A percentile compares a stretch with the other conserved stretches of the same genome.
Evolutionary conservation across 1,140 invertebrate genomes (phyloP).

Genomic region (Drosophila parabipectinata): DNA sequence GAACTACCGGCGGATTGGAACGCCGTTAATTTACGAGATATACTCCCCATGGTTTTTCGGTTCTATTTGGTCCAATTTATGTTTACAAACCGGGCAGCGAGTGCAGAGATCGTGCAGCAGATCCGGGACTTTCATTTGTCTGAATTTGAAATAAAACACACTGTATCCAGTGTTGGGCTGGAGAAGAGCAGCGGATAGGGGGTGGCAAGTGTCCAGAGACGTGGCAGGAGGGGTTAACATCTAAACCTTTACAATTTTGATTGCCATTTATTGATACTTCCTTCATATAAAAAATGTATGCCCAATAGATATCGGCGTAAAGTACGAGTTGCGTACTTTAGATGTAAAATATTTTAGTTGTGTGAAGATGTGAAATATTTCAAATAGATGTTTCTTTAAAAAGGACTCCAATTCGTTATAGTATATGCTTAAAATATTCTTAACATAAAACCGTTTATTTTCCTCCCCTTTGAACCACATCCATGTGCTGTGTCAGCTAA

Average conservation of each 20-base stretch:
- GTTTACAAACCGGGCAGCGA: constrained; percentile 58
- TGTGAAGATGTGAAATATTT: no score
- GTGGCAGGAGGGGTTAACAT: neutral
- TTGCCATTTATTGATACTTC: neutral
- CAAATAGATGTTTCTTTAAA: no score
- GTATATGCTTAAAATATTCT: neutral
- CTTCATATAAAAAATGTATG: no score
- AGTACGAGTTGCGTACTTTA: no score
- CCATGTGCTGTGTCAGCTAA: constrained; percentile 11
- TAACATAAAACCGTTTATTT: neutral
- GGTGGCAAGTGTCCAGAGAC: constrained; percentile 14
- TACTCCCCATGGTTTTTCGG: constrained; percentile 74
- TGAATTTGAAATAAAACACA: constrained; percentile 81
- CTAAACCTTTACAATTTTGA: neutral
- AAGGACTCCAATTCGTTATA: no score
- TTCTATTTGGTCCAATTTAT: constrained; percentile 51
- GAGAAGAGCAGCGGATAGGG: neutral
- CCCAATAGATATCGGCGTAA: no score
- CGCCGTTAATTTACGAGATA: constrained; percentile 83
- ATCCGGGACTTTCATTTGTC: constrained; percentile 50
- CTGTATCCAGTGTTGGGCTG: constrained; percentile 36
- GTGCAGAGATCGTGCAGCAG: constrained; percentile 2
- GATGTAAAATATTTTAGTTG: no score
- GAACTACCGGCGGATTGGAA: constrained; percentile 50
- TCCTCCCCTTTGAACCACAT: neutral